A percentile compares a stretch with the other conserved stretches of the same genome.
Evolutionary conservation across 2,113 vertebrate species (phyloP).

Genomic region (Petroica traversi): DNA sequence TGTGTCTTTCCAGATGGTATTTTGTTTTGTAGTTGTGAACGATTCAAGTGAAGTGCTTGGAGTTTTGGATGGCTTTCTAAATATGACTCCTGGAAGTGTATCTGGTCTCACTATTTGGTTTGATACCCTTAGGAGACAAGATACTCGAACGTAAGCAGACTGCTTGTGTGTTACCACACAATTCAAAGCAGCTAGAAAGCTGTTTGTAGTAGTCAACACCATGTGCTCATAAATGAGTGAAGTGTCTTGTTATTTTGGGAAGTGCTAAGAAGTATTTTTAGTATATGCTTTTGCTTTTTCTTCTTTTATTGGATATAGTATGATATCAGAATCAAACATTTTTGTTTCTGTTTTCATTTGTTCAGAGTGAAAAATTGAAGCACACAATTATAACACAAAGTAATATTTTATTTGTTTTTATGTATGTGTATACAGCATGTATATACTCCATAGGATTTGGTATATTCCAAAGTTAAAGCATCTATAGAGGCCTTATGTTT

Average conservation of each 20-base stretch:
- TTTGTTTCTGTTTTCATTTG: neutral
- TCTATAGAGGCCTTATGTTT: neutral
- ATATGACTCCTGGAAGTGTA: neutral
- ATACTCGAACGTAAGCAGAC: neutral
- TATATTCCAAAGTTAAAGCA: neutral
- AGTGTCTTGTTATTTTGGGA: slow-evolving; percentile 49
- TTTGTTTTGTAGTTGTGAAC: neutral
- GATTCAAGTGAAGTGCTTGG: neutral
- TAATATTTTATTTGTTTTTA: neutral
- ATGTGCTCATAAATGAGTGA: slow-evolving; percentile 10
- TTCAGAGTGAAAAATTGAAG: neutral
- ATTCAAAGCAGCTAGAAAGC: slow-evolving; percentile 26
- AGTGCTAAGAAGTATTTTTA: slow-evolving; percentile 56
- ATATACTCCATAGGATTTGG: neutral
- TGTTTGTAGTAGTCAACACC: slow-evolving; percentile 30
- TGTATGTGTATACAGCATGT: accelerated
- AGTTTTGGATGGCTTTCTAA: neutral
- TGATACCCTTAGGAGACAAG: neutral
- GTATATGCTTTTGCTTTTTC: neutral
- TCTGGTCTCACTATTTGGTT: neutral
- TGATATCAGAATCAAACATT: neutral
- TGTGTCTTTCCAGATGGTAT: neutral
- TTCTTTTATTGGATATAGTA: neutral
- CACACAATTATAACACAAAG: neutral
- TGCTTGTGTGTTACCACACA: slow-evolving; percentile 10